Evolutionary conservation across 2,797 vertebrate genomes (phyloP).

Genomic region (Harpagifer antarcticus): DNA sequence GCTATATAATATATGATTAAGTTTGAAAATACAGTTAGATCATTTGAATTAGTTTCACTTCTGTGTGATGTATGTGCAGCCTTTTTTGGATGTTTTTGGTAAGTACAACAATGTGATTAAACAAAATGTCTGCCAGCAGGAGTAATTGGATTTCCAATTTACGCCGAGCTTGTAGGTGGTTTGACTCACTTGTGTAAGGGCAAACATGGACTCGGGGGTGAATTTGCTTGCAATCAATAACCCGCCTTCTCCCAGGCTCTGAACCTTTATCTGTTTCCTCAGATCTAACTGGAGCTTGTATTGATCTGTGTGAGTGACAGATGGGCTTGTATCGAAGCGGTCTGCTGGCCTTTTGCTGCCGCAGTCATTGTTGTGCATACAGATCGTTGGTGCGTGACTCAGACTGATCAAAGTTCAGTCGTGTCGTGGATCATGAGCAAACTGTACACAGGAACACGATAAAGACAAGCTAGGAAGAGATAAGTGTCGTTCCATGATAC

Average conservation of each 20-base stretch:
- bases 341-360: constrained; percentile 22
- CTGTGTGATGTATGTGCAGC: neutral
- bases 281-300: constrained; percentile 57
- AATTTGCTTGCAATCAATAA: constrained; percentile 63
- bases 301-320: constrained; percentile 64
- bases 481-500: neutral
- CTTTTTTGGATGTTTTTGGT: neutral
- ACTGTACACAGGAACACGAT: constrained; percentile 14
- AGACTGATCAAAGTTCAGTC: constrained; percentile 57
- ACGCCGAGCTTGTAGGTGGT: constrained; percentile 37
- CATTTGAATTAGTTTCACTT: neutral
- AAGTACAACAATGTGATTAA: constrained; percentile 44
- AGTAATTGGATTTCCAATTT: constrained; percentile 58
- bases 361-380: constrained; percentile 44
- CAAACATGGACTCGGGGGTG: constrained; percentile 43
- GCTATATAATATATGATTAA: neutral
- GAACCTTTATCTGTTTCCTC: constrained; percentile 65
- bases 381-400: constrained; percentile 48
- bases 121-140: constrained; percentile 28
- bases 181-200: constrained; percentile 50
- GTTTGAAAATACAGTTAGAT: neutral
- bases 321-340: constrained; percentile 28
- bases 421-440: constrained; percentile 12
- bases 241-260: constrained; percentile 34
- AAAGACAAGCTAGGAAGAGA: constrained; percentile 6